Evolutionary conservation across 2,888 invertebrate species (phyloP).

Genomic region (Drosophila gaucha): DNA sequence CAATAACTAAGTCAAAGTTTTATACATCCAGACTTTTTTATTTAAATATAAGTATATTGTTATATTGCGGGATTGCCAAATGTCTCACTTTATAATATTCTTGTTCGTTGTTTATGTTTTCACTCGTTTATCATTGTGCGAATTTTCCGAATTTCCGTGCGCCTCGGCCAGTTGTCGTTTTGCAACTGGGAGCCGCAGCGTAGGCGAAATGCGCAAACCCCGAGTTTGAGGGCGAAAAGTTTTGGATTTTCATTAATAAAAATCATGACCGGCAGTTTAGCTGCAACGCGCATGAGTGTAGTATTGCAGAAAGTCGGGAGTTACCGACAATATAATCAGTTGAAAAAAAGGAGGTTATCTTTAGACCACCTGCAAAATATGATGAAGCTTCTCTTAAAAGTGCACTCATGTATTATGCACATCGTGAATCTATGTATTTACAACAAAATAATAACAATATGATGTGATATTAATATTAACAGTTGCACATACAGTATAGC

Average conservation of each 20-base stretch:
- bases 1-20: too few relatives aligned
- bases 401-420: conserved; percentile 3
- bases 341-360: conserved; percentile 4
- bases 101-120: conserved; percentile 32
- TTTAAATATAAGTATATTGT: conserved; percentile 1
- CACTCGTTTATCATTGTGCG: conserved; percentile 15
- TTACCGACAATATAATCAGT: not conserved
- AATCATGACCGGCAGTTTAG: conserved; percentile 51
- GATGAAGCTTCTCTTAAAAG: conserved; percentile 1
- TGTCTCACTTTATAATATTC: conserved; percentile 40
- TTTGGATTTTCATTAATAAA: conserved; percentile 65
- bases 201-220: conserved; percentile 33
- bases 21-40: not conserved
- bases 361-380: conserved; percentile 3
- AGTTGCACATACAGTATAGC: not conserved
- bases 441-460: conserved; percentile 9
- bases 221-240: conserved; percentile 27
- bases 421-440: conserved; percentile 24
- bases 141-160: conserved; percentile 67
- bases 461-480: not conserved
- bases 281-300: conserved; percentile 65
- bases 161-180: conserved; percentile 76
- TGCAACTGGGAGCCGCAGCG: conserved; percentile 81
- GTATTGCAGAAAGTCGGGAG: conserved; percentile 49
- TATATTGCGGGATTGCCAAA: conserved; percentile 17